Evolutionary conservation across 2,113 vertebrate species (phyloP).

Genomic region (Mobula birostris): DNA sequence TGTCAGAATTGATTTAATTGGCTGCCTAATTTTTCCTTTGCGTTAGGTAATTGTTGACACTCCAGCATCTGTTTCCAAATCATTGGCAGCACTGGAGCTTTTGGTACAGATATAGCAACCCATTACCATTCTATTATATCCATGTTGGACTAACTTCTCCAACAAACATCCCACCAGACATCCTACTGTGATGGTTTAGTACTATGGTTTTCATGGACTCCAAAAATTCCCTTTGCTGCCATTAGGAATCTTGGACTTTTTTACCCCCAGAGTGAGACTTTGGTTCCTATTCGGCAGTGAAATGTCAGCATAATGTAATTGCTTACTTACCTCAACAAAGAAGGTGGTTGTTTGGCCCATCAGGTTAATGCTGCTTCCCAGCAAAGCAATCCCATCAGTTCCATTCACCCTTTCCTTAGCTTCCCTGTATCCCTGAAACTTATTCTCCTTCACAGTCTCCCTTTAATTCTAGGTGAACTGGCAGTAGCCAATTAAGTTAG

Average conservation of each 20-base stretch:
- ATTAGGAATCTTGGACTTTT: background rate
- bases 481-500: too few relatives aligned
- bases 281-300: background rate
- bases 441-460: too few relatives aligned
- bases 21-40: background rate
- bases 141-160: background rate
- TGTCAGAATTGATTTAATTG: slow-evolving; percentile 8
- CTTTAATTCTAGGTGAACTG: too few relatives aligned
- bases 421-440: too few relatives aligned
- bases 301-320: background rate
- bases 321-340: too few relatives aligned
- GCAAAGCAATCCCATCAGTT: too few relatives aligned
- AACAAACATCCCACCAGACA: background rate
- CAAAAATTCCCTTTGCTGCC: background rate
- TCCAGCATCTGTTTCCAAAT: background rate
- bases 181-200: background rate
- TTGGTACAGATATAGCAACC: background rate
- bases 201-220: background rate
- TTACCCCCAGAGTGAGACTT: background rate
- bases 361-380: too few relatives aligned
- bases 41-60: background rate
- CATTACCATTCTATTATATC: background rate
- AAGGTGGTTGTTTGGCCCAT: too few relatives aligned
- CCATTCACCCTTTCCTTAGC: too few relatives aligned
- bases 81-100: background rate